Base-by-base conservation (phyloP, 2,888 invertebrate species). In the Patella pellucida region DNA sequence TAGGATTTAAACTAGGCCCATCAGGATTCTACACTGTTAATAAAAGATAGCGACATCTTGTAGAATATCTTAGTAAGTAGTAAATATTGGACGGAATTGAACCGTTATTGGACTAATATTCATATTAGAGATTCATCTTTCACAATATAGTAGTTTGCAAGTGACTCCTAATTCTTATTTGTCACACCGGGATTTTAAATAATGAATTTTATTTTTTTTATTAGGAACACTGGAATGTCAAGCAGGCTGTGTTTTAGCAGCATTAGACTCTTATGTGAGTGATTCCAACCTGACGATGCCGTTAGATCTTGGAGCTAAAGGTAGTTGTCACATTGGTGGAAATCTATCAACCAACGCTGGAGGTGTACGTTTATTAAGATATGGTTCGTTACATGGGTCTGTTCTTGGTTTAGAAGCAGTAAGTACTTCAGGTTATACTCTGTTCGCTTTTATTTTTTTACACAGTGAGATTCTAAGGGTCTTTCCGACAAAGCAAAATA, bases 291-390 rank as follows among this genome's bases (percentile, higher is more conserved):
- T 97, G 62, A 96, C 97, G 91, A 96, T 99, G 94, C 99, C 99
- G 0, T 90, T 99, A 76, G 99, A 99, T 92, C 93, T 99, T 78
- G 99, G 99, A 0, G 98, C 99, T 0, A 99, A 99, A 92, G 97
- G 97, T 51, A 95, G 95, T 77, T 98, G 98, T 88, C 95, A 97
- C 74, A 96, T 99, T 83, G 98, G 98, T 23, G 99, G 99, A 23
- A 98, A 98, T 91, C 93, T 98, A 50, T 95, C 98, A 56, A 99
- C 99, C 16, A 98, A 98, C 92, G 99, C 99, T 0, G 99, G 99
- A 0, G 99, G 99, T 0, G 91, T 99, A 31, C 92, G 99, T 77
- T 93, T 99, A n/a, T 91, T 99, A 52, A 94, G 98, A 62, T 99
- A 99, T 90, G 99, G 99, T 12, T 97, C 97, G 89, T 92, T 98